Percentiles rank a stretch among this genome's conserved stretches.
Evolutionary conservation across 2,797 vertebrate genomes (phyloP).

Genomic region (Pseudochromis fuscus): DNA sequence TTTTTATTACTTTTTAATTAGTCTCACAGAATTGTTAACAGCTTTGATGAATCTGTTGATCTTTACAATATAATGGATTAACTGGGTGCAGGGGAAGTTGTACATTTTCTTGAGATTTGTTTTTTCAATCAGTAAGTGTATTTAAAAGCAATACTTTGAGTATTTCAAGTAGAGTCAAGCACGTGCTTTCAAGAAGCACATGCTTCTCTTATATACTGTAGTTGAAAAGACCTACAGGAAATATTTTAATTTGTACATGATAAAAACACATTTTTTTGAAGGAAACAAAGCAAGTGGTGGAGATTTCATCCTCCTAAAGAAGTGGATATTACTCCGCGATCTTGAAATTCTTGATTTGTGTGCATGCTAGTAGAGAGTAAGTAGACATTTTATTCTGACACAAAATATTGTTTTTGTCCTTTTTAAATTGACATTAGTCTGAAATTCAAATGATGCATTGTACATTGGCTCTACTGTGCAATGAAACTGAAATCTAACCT

Average conservation of each 20-base stretch:
- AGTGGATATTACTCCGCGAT: constrained; percentile 8
- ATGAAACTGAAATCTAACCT: constrained; percentile 9
- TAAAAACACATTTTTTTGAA: constrained; percentile 4
- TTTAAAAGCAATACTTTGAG: constrained; percentile 31
- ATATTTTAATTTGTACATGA: constrained; percentile 8
- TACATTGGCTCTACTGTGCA: not conserved
- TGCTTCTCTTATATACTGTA: not conserved
- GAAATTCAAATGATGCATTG: not conserved
- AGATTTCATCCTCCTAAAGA: constrained; percentile 18
- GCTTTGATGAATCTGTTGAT: constrained; percentile 21
- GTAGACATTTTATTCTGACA: not conserved
- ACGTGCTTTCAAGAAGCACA: too few relatives aligned
- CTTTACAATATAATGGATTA: constrained; percentile 17
- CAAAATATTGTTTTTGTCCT: not conserved
- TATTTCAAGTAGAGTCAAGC: too few relatives aligned
- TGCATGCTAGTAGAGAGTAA: not conserved
- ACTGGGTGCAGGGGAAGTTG: constrained; percentile 17
- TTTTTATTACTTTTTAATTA: constrained; percentile 17
- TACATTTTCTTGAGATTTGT: constrained; percentile 28
- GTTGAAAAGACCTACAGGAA: not conserved
- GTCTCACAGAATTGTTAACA: constrained; percentile 27
- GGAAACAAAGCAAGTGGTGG: not conserved
- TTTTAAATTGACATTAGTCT: not conserved
- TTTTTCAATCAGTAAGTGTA: constrained; percentile 23
- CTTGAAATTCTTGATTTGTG: not conserved